Conservation (phyloP, 2,113 vertebrate species). For the Colinus virginianus region DNA sequence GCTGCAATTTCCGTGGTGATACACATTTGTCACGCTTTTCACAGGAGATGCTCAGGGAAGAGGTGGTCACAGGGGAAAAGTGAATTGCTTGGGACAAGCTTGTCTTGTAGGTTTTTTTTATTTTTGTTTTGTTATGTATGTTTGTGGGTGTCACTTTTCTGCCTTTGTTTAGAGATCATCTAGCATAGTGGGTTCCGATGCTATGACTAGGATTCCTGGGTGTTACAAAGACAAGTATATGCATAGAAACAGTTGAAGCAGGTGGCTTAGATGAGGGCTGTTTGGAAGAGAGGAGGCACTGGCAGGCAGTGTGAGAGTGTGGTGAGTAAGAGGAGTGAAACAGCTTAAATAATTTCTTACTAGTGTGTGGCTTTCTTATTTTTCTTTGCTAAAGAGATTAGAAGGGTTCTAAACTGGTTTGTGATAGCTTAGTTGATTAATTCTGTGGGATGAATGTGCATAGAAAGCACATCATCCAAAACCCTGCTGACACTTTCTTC, state of each 20-base stretch:
- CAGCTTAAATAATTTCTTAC: neutral
- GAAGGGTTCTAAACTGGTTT: neutral
- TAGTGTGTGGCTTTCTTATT: neutral
- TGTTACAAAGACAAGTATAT: neutral
- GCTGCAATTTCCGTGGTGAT: fast-evolving
- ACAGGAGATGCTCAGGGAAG: neutral
- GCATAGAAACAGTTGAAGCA: neutral
- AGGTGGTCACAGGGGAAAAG: neutral
- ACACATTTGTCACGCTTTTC: neutral
- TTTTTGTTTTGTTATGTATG: neutral
- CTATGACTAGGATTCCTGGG: neutral
- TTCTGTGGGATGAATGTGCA: neutral
- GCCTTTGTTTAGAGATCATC: neutral
- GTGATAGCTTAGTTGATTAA: neutral
- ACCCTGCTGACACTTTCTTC: neutral
- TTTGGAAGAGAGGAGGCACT: neutral
- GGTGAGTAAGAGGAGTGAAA: neutral
- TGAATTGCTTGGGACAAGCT: neutral
- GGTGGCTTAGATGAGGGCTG: neutral
- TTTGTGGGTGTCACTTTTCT: neutral
- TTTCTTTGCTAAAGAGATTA: neutral
- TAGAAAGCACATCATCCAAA: neutral
- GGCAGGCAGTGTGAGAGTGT: neutral
- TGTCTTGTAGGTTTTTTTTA: neutral
- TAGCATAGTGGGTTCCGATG: neutral